Evolutionary conservation across 2,888 invertebrate species (phyloP).

Genomic region (Blastobasis adustella): DNA sequence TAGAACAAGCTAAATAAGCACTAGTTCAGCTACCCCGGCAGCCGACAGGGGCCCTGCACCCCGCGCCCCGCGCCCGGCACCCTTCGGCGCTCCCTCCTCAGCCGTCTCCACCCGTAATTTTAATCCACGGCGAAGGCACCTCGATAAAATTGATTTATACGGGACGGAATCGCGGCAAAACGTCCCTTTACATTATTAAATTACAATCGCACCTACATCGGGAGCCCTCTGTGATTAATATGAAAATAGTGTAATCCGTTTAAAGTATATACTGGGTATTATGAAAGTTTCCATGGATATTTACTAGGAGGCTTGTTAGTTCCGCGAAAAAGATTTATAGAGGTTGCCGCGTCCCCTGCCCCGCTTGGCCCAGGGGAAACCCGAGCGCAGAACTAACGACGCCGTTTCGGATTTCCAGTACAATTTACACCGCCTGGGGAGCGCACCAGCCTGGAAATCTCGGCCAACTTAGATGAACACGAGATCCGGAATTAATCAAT

Average conservation of each 20-base stretch:
- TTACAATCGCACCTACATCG: conserved; percentile 36
- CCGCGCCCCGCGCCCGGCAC: too few species aligned
- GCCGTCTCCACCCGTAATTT: conserved; percentile 35
- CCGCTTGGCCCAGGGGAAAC: conserved; percentile 59
- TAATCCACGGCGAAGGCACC: conserved; percentile 39
- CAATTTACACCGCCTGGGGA: conserved; percentile 60
- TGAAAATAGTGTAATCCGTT: conserved; percentile 58
- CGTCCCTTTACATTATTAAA: conserved; percentile 54
- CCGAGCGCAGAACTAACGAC: conserved; percentile 63
- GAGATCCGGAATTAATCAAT: conserved; percentile 55
- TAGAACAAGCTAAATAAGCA: too few species aligned
- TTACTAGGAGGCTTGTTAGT: conserved; percentile 62
- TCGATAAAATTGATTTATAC: conserved; percentile 59
- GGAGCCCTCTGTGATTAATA: conserved; percentile 54
- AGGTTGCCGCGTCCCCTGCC: conserved; percentile 56
- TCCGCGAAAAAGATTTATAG: conserved; percentile 69
- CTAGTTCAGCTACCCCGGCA: too few species aligned
- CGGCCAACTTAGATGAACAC: conserved; percentile 50
- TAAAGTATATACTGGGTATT: conserved; percentile 38
- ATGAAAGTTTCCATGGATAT: conserved; percentile 60
- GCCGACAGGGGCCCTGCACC: too few species aligned
- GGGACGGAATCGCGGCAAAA: conserved; percentile 38
- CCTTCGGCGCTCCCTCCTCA: conserved; percentile 15
- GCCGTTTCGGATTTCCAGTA: conserved; percentile 66
- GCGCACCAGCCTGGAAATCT: conserved; percentile 47